These are phyloP conservation scores for Epirrhoe alternata DNA, from an alignment of 2,888 invertebrate species.

Conservation along the genomic window DNA sequence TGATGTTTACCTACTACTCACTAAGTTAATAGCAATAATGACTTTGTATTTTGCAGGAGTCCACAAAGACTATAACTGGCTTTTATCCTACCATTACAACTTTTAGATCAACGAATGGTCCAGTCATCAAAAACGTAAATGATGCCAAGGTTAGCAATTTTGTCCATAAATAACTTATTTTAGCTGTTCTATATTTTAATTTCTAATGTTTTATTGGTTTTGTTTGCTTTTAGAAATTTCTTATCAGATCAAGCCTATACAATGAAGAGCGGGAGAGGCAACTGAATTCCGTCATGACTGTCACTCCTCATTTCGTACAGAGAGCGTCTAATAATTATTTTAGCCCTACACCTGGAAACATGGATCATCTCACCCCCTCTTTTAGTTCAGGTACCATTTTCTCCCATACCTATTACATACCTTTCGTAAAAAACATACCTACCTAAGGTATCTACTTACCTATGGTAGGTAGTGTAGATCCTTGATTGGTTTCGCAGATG, in stretches of 20 bases:
- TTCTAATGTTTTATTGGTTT: conserved; percentile 2
- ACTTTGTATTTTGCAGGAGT: conserved; percentile 49
- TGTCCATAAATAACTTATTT: background rate
- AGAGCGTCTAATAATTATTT: conserved; percentile 43
- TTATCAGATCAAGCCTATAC: conserved; percentile 61
- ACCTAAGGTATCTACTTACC: no score
- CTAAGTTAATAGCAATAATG: background rate
- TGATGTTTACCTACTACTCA: background rate
- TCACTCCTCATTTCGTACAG: conserved; percentile 57
- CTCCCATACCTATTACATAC: background rate
- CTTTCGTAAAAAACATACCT: background rate
- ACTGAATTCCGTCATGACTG: conserved; percentile 55
- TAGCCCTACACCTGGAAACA: conserved; percentile 35
- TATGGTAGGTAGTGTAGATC: no score
- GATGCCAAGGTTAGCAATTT: conserved; percentile 64
- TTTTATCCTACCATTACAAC: conserved; percentile 50
- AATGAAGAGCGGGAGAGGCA: conserved; percentile 55
- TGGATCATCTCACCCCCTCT: conserved; percentile 46
- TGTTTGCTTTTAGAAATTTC: conserved; percentile 55
- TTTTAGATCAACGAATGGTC: conserved; percentile 64
- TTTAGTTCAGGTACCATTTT: conserved; percentile 40
- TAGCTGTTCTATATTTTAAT: background rate
- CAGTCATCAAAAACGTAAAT: conserved; percentile 64
- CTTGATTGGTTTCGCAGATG: background rate
- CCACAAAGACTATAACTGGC: conserved; percentile 46